Evolutionary conservation across 2,113 vertebrate genomes (phyloP).

Genomic region (Felis catus): DNA sequence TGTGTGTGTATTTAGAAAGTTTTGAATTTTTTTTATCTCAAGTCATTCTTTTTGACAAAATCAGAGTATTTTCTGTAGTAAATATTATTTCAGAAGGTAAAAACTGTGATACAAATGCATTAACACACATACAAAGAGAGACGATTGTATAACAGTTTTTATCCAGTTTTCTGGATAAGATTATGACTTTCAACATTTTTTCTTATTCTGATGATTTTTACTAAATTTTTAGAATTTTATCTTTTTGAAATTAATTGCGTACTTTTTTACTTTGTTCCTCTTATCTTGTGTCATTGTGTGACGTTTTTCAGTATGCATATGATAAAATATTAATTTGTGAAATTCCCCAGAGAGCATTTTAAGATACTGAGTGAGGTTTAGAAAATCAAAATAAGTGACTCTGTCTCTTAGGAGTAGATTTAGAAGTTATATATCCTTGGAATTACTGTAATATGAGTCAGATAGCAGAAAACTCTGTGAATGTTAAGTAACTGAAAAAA

Average conservation of each 20-base stretch:
- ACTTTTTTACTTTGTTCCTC: neutral
- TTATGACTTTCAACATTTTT: neutral
- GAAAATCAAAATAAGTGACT: conserved; percentile 28
- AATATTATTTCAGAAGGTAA: neutral
- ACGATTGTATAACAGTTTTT: neutral
- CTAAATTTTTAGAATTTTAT: neutral
- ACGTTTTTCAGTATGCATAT: neutral
- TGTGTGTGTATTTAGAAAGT: neutral
- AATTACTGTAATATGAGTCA: conserved; percentile 5
- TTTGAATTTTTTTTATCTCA: neutral
- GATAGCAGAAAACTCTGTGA: neutral
- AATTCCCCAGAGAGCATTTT: neutral
- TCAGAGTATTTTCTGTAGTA: neutral
- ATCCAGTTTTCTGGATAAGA: too few relatives aligned
- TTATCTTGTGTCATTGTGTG: neutral
- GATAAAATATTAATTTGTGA: conserved; percentile 33
- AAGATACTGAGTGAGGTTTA: conserved; percentile 19
- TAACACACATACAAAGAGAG: neutral
- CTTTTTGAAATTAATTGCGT: neutral
- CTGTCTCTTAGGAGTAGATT: neutral
- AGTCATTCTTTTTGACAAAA: neutral
- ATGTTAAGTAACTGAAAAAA: conserved; percentile 1
- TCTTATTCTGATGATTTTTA: neutral
- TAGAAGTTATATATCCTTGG: neutral
- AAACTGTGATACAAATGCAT: neutral